Conservation (phyloP, 2,888 invertebrate species). For the Drepana falcataria region DNA sequence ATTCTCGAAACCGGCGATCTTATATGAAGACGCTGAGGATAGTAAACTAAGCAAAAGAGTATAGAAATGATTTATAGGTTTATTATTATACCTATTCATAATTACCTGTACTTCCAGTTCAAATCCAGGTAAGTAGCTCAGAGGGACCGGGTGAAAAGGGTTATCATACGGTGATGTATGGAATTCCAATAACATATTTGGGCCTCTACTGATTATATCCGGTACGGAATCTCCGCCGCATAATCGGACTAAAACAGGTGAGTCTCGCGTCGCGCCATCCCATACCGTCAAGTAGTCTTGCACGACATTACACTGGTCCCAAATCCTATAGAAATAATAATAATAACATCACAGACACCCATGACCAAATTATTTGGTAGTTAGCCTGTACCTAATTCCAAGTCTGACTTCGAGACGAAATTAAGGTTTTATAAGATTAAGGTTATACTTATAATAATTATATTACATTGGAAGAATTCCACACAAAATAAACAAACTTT, state of each 20-base stretch:
- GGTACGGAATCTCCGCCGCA: constrained; percentile 91
- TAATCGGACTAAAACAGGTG: constrained; percentile 86
- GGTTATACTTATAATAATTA: no score
- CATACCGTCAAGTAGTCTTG: constrained; percentile 90
- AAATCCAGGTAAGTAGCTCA: constrained; percentile 88
- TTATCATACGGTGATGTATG: constrained; percentile 90
- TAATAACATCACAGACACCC: constrained; percentile 1
- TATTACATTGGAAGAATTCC: no score
- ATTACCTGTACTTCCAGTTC: constrained; percentile 88
- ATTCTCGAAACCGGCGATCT: no score
- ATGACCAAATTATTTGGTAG: no score
- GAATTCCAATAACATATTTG: constrained; percentile 88
- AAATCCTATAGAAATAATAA: constrained; percentile 76
- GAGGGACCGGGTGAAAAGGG: constrained; percentile 87
- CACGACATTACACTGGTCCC: constrained; percentile 90
- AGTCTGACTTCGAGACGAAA: no score
- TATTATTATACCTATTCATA: no score
- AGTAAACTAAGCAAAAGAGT: no score
- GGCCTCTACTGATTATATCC: constrained; percentile 87
- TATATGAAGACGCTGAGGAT: no score
- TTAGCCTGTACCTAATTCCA: no score
- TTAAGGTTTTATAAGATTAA: no score
- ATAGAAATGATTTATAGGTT: no score
- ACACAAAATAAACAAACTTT: no score
- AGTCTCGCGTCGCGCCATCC: constrained; percentile 85